A percentile compares a stretch with the other conserved stretches of the same genome.
phyloP scores from a whole-genome alignment of 2,888 invertebrate genomes.

The Iphiclides podalirius region DNA sequence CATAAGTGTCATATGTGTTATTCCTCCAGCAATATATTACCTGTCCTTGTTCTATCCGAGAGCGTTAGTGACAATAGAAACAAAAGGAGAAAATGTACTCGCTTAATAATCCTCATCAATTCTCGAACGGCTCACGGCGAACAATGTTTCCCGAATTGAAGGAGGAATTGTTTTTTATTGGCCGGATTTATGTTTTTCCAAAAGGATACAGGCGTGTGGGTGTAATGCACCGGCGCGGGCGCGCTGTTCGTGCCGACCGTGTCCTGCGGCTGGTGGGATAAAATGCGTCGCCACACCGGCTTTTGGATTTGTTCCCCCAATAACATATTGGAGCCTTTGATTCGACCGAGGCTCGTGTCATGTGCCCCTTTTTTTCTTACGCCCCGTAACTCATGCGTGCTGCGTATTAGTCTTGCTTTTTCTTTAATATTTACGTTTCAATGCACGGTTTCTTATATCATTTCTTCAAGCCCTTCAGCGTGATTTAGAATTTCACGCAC shows the following conservation, averaged over 20 bases:
- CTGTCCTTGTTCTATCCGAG: not conserved
- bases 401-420: not conserved
- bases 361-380: conserved; percentile 4
- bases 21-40: conserved; percentile 8
- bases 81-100: no score
- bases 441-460: no score
- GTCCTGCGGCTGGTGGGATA: conserved; percentile 34
- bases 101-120: conserved; percentile 21
- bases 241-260: no score
- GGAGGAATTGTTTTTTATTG: conserved; percentile 22
- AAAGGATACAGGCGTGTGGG: conserved; percentile 34
- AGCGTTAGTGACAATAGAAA: conserved; percentile 15
- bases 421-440: no score
- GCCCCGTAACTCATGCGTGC: not conserved
- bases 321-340: conserved; percentile 26
- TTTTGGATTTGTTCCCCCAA: conserved; percentile 35
- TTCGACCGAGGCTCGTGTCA: conserved; percentile 3
- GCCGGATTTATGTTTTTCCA: conserved; percentile 37
- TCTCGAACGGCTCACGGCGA: conserved; percentile 19
- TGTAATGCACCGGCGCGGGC: conserved; percentile 34
- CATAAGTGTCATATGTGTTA: not conserved
- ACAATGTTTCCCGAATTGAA: conserved; percentile 20
- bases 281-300: conserved; percentile 32
- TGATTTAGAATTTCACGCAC: no score
- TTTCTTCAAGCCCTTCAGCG: no score